Evolutionary conservation across 2,888 invertebrate genomes (phyloP).

Genomic region (Merodon equestris): DNA sequence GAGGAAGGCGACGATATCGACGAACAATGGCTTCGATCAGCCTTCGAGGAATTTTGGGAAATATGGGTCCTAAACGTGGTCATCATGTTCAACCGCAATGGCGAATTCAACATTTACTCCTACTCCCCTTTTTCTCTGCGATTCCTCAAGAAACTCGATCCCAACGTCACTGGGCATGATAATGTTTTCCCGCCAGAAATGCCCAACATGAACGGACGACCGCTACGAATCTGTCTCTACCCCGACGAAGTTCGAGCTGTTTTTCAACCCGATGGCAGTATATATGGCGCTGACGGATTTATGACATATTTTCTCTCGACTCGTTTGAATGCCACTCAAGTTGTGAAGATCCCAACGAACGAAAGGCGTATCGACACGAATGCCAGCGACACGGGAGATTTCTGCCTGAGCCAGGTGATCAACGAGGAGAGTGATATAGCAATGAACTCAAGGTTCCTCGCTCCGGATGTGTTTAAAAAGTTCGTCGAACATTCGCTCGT

Average conservation of each 20-base stretch:
- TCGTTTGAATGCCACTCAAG: conserved; percentile 80
- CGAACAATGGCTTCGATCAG: conserved; percentile 76
- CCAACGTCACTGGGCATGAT: conserved; percentile 53
- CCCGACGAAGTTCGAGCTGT: conserved; percentile 78
- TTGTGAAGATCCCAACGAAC: conserved; percentile 70
- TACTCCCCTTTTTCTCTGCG: conserved; percentile 80
- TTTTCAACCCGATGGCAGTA: conserved; percentile 71
- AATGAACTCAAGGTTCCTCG: conserved; percentile 80
- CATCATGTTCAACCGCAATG: conserved; percentile 72
- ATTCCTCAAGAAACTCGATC: conserved; percentile 75
- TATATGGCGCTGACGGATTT: conserved; percentile 79
- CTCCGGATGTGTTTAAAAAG: conserved; percentile 79
- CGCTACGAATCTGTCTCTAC: conserved; percentile 74
- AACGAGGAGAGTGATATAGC: conserved; percentile 79
- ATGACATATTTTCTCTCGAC: conserved; percentile 77
- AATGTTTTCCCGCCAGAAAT: conserved; percentile 74
- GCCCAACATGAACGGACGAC: conserved; percentile 75
- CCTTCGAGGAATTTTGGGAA: conserved; percentile 80
- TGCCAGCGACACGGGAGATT: conserved; percentile 69
- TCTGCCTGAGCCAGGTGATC: conserved; percentile 72
- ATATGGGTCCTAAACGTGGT: conserved; percentile 80
- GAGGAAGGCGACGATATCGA: conserved; percentile 69
- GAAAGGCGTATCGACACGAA: neutral
- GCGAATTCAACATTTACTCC: conserved; percentile 79
- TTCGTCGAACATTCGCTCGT: conserved; percentile 81